Percentiles rank a stretch among this genome's conserved stretches.
Evolutionary conservation across 1,140 invertebrate species (phyloP).

Genomic region (Procambarus virginalis): DNA sequence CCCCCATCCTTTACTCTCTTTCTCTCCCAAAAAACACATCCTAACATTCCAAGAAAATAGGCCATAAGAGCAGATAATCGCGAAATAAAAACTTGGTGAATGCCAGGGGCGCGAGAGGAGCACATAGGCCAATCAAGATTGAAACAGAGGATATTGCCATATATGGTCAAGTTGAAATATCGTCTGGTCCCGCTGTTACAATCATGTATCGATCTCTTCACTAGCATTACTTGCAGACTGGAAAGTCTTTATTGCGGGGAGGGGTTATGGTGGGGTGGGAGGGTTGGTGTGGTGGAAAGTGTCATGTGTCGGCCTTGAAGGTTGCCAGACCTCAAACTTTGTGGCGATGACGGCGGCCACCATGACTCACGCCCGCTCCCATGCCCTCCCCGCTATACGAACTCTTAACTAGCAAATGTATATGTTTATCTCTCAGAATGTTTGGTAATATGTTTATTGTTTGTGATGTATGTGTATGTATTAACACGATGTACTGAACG

Average conservation of each 20-base stretch:
- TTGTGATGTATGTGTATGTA: too few species aligned
- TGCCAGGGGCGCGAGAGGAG: slow-evolving; percentile 26
- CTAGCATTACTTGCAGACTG: too few species aligned
- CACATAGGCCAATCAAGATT: slow-evolving; percentile 68
- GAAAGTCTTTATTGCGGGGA: background rate
- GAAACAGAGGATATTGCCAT: slow-evolving; percentile 69
- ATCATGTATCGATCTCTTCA: slow-evolving; percentile 17
- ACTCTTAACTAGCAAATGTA: background rate
- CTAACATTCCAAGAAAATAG: background rate
- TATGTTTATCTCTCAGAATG: too few species aligned
- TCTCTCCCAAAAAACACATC: background rate
- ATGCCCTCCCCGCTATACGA: background rate
- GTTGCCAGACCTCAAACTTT: slow-evolving; percentile 52
- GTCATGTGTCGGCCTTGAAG: slow-evolving; percentile 46
- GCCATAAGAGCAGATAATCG: background rate
- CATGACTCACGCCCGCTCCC: slow-evolving; percentile 16
- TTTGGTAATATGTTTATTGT: too few species aligned
- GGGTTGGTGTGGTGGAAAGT: slow-evolving; percentile 1
- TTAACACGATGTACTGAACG: too few species aligned
- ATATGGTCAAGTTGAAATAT: slow-evolving; percentile 67
- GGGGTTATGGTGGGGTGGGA: too few species aligned
- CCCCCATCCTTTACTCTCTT: background rate
- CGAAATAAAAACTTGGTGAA: slow-evolving; percentile 56
- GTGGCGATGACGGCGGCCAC: slow-evolving; percentile 4
- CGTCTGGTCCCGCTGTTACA: slow-evolving; percentile 41